Evolutionary conservation across 2,888 invertebrate genomes (phyloP).

Genomic region (Diploptera punctata): DNA sequence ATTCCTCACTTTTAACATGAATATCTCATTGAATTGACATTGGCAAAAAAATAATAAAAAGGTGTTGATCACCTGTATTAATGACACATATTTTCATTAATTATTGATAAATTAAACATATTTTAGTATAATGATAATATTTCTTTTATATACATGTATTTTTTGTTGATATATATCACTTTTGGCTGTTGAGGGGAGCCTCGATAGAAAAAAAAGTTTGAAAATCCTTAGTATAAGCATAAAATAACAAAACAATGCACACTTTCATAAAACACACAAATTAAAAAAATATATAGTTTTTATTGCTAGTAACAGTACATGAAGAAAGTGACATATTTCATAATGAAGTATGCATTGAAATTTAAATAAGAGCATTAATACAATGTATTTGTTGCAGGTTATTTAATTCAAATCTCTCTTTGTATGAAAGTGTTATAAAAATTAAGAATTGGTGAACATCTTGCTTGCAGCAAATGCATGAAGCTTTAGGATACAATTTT

Average conservation of each 20-base stretch:
- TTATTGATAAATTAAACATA: no score
- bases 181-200: no score
- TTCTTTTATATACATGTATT: no score
- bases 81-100: no score
- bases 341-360: not conserved
- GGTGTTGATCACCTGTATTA: no score
- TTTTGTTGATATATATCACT: no score
- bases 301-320: conserved; percentile 27
- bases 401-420: not conserved
- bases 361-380: not conserved
- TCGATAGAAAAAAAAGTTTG: no score
- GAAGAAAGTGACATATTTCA: conserved; percentile 4
- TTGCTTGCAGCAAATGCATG: not conserved
- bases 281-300: conserved; percentile 25
- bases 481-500: not conserved
- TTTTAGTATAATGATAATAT: no score
- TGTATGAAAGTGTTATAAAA: not conserved
- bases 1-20: no score
- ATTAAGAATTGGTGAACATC: not conserved
- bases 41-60: no score
- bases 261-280: conserved; percentile 27
- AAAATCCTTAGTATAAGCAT: no score
- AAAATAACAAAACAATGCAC: conserved; percentile 24
- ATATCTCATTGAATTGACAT: no score
- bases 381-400: conserved; percentile 15